Percentiles rank a stretch among this genome's conserved stretches.
Evolutionary conservation across 1,140 invertebrate genomes (phyloP).

Genomic region (Neodiprion lecontei): DNA sequence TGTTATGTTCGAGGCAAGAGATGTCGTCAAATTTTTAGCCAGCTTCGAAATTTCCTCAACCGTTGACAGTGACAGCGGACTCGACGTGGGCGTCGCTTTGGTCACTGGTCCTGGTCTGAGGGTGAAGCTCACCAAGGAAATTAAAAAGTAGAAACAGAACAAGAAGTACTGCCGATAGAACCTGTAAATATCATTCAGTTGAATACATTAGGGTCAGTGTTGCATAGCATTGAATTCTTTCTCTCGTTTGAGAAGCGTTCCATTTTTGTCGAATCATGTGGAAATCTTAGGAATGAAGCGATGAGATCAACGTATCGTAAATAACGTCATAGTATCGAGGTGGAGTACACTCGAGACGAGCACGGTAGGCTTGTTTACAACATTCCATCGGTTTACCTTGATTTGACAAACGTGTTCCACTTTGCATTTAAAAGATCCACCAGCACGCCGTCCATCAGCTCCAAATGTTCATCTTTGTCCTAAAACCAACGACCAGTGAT

Average conservation of each 20-base stretch:
- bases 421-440: constrained; percentile 95
- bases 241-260: neutral
- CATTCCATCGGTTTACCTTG: constrained; percentile 61
- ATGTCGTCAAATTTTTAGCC: constrained; percentile 37
- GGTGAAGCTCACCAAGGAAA: constrained; percentile 87
- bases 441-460: constrained; percentile 93
- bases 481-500: constrained; percentile 52
- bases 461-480: constrained; percentile 94
- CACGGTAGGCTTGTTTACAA: neutral
- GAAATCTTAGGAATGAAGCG: neutral
- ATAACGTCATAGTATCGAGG: neutral
- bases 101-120: constrained; percentile 77
- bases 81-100: constrained; percentile 14
- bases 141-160: constrained; percentile 88
- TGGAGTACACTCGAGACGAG: neutral
- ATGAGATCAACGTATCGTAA: neutral
- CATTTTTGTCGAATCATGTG: no score
- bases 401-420: constrained; percentile 97
- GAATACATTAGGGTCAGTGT: neutral
- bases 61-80: constrained; percentile 12
- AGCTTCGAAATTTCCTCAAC: constrained; percentile 24
- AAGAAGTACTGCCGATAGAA: constrained; percentile 93
- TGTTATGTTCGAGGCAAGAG: constrained; percentile 34
- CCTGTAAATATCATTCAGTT: constrained; percentile 60
- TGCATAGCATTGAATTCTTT: no score